phyloP scores from a whole-genome alignment of 2,113 vertebrate species.

The Pelvicachromis taeniatus region DNA sequence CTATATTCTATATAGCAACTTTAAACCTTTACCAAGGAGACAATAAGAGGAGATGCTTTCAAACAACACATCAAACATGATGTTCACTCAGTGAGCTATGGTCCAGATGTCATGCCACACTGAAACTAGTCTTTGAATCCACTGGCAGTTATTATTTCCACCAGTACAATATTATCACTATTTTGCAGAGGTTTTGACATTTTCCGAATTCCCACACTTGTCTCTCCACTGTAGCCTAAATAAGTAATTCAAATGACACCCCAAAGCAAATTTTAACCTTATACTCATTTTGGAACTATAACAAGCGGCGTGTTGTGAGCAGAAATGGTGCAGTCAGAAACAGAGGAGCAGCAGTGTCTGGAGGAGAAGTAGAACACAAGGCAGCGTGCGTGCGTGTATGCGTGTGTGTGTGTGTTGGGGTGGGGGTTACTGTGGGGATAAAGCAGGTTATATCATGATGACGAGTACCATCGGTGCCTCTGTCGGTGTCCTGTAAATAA shows the following conservation, averaged over 20 bases:
- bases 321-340: conserved; percentile 29
- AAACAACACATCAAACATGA: background rate
- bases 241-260: background rate
- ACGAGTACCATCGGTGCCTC: background rate
- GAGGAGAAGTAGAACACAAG: background rate
- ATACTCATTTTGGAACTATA: background rate
- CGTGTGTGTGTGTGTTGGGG: background rate
- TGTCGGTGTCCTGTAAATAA: conserved; percentile 43
- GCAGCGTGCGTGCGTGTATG: background rate
- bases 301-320: background rate
- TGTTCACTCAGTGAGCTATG: background rate
- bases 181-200: background rate
- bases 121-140: background rate
- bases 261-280: background rate
- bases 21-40: background rate
- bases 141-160: background rate
- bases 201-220: background rate
- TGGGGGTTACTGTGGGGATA: background rate
- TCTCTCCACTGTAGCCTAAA: background rate
- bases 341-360: conserved; percentile 46
- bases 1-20: background rate
- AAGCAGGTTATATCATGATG: conserved; percentile 9
- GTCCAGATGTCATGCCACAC: background rate
- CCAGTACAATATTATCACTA: background rate
- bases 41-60: background rate